These are phyloP conservation scores for Neosilurus hyrtlii DNA, from an alignment of 2,797 vertebrate species.

Conservation along the genomic window DNA sequence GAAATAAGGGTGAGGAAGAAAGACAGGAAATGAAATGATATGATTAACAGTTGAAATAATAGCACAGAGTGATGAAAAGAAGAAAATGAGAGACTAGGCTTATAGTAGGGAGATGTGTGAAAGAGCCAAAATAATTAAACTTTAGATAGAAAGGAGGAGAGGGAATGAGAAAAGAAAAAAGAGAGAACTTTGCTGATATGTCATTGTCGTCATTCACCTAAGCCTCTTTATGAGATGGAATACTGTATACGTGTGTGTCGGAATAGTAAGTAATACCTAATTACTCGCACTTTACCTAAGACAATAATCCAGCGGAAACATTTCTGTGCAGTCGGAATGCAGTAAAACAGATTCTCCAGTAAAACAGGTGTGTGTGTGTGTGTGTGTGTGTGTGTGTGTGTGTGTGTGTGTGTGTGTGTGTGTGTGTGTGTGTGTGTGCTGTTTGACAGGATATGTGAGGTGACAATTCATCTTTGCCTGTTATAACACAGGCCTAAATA, in stretches of 20 bases:
- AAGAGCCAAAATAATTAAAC: constrained; percentile 30
- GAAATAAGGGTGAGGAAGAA: neutral
- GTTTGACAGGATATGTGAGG: neutral
- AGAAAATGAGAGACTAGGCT: constrained; percentile 4
- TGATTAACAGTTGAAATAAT: neutral
- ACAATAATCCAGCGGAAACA: neutral
- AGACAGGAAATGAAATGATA: neutral
- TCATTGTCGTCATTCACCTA: constrained; percentile 12
- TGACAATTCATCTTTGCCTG: constrained; percentile 15
- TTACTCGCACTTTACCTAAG: neutral
- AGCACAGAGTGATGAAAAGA: neutral
- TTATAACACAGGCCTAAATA: constrained; percentile 19
- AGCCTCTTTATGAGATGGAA: neutral
- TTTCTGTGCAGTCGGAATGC: neutral
- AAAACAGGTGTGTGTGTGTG: neutral
- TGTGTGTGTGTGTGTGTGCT: neutral
- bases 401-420: neutral
- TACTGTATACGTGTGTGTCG: neutral
- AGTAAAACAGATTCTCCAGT: neutral
- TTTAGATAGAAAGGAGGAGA: neutral
- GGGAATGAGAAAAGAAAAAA: neutral
- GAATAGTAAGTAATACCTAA: neutral
- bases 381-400: neutral
- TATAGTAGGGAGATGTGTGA: constrained; percentile 17
- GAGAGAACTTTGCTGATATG: constrained; percentile 11